A percentile compares a stretch with the other conserved stretches of the same genome.
phyloP scores from a whole-genome alignment of 2,888 invertebrate species.

The Nymphalis c-album region DNA sequence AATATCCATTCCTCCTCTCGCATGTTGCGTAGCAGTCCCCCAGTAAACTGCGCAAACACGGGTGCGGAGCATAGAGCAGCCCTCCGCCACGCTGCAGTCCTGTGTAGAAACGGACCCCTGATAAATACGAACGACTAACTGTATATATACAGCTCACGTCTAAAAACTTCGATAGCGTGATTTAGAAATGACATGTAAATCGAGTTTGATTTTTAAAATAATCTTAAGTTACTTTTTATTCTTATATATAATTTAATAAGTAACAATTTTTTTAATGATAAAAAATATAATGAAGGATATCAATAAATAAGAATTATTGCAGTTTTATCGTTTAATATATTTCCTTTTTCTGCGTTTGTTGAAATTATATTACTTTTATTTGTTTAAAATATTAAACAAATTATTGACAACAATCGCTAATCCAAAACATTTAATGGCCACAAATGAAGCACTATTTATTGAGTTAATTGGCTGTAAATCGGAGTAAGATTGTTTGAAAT shows the following conservation, averaged over 20 bases:
- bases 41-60: background rate
- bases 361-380: too few relatives aligned
- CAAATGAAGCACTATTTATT: slow-evolving; percentile 16
- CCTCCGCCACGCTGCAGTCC: slow-evolving; percentile 25
- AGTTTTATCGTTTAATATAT: too few relatives aligned
- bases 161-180: slow-evolving; percentile 27
- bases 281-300: too few relatives aligned
- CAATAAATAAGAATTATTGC: too few relatives aligned
- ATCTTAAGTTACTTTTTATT: too few relatives aligned
- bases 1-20: background rate
- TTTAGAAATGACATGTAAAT: background rate
- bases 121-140: background rate
- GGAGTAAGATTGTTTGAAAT: slow-evolving; percentile 70
- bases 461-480: slow-evolving; percentile 77
- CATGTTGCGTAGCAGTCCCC: background rate
- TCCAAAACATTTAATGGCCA: background rate
- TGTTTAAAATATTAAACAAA: too few relatives aligned
- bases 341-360: too few relatives aligned
- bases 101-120: slow-evolving; percentile 34
- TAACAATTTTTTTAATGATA: too few relatives aligned
- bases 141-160: slow-evolving; percentile 6
- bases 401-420: background rate
- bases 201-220: too few relatives aligned
- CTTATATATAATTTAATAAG: too few relatives aligned
- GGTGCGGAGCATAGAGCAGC: slow-evolving; percentile 26